Base-by-base conservation (phyloP, 2,888 invertebrate genomes). In the Hydraecia micacea region DNA sequence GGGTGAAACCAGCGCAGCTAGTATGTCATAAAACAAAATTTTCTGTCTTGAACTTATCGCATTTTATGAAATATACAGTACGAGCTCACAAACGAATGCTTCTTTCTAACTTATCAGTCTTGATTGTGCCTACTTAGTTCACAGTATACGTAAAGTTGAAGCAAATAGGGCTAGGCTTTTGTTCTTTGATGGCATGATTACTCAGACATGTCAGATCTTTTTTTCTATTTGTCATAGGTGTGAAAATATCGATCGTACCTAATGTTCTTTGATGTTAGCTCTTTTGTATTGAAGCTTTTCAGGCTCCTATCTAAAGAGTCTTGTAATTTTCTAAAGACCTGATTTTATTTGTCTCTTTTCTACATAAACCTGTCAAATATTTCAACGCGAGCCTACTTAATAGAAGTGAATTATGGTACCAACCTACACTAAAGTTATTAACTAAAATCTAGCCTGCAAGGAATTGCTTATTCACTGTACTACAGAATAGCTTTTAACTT, bases 31-130 rank as follows among this genome's bases (percentile, higher is more conserved):
- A 71, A 52, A 60, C 60, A 60, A 67, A 60, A 81, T 21, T 52
- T 25, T 65, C 36, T 28, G 1, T n/a, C 15, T 65, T 58, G 15
- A 55, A 58, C 18, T 75, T 66, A 81, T 42, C 66, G 58, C n/a
- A 60, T 75, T 75, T 74, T 75, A 75, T 42, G 32, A 52, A 73
- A 66, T 49, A 32, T 73, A n/a, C n/a, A n/a, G n/a, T n/a, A n/a
- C n/a, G n/a, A n/a, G 32, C 58, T 66, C 32, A 81, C 65, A 49
- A 80, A 65, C 18, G 11, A n/a, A 49, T 52, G 58, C 65, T 73
- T 66, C 15, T 52, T 73, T 66, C n/a, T 58, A 4, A 49, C n/a
- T 73, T 73, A 21, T 78, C 63, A 71, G 36, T 11, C 36, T 70
- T 70, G n/a, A 42, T 46, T 25, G 11, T 25, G 36, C n/a, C 18